Evolutionary conservation across 2,797 vertebrate species (phyloP).

Genomic region (Urophycis tenuis): DNA sequence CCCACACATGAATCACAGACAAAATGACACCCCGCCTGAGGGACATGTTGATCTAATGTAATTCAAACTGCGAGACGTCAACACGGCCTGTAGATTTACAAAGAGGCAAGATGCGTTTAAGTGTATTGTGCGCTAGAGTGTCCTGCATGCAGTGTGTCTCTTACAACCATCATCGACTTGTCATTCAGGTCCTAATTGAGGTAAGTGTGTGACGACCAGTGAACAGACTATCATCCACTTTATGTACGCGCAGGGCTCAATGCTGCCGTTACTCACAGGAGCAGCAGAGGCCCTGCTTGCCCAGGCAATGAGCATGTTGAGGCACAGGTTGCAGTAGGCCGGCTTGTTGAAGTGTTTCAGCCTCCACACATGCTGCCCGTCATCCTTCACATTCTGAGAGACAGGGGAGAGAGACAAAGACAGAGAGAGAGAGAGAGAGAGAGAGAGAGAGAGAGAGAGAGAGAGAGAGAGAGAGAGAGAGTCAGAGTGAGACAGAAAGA

Average conservation of each 20-base stretch:
- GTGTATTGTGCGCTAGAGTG: background rate
- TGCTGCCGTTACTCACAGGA: slow-evolving; percentile 73
- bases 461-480: background rate
- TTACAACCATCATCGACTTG: background rate
- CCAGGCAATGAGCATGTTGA: slow-evolving; percentile 85
- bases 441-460: background rate
- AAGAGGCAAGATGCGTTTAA: background rate
- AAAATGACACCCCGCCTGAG: background rate
- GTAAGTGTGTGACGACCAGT: background rate
- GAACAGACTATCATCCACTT: background rate
- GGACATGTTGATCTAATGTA: background rate
- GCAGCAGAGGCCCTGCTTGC: slow-evolving; percentile 94
- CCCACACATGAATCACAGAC: no score
- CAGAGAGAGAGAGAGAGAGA: background rate
- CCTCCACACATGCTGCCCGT: slow-evolving; percentile 88
- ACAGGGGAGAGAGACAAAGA: background rate
- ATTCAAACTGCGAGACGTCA: background rate
- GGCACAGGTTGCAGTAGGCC: slow-evolving; percentile 94
- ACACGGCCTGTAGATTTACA: background rate
- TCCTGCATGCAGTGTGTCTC: background rate
- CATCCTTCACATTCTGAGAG: slow-evolving; percentile 80
- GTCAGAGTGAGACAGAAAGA: background rate
- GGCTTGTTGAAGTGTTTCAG: slow-evolving; percentile 97
- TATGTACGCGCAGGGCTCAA: background rate
- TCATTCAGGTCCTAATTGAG: background rate